Percentiles rank a stretch among this genome's conserved stretches.
These are phyloP conservation scores for Chamaea fasciata DNA, from an alignment of 2,113 vertebrate genomes.

Conservation along the genomic window DNA sequence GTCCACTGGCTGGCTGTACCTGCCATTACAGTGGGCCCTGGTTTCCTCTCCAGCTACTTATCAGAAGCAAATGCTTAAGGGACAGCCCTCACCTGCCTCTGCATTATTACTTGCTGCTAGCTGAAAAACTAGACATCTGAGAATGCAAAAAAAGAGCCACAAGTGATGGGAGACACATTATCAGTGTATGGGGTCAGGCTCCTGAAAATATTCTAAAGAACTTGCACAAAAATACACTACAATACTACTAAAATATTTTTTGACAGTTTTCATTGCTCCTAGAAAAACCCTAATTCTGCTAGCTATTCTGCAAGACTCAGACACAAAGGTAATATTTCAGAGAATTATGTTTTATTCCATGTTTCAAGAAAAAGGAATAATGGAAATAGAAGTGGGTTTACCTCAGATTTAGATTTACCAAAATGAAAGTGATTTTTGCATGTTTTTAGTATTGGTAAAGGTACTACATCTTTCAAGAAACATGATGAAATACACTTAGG, in stretches of 20 bases:
- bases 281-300: background rate
- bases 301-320: background rate
- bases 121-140: background rate
- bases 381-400: background rate
- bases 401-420: background rate
- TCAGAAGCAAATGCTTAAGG: background rate
- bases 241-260: background rate
- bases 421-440: background rate
- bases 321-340: background rate
- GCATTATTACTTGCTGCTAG: background rate
- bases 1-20: background rate
- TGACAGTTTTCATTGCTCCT: background rate
- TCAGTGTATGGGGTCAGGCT: background rate
- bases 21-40: background rate
- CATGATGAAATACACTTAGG: background rate
- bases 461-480: background rate
- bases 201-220: background rate
- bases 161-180: background rate
- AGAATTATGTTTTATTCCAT: background rate
- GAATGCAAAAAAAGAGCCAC: background rate
- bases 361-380: background rate
- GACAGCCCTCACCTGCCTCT: background rate
- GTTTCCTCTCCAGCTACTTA: background rate
- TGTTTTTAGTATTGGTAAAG: background rate
- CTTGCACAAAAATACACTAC: background rate